Base-by-base conservation (phyloP, 1,140 invertebrate genomes). In the Cylas formicarius region DNA sequence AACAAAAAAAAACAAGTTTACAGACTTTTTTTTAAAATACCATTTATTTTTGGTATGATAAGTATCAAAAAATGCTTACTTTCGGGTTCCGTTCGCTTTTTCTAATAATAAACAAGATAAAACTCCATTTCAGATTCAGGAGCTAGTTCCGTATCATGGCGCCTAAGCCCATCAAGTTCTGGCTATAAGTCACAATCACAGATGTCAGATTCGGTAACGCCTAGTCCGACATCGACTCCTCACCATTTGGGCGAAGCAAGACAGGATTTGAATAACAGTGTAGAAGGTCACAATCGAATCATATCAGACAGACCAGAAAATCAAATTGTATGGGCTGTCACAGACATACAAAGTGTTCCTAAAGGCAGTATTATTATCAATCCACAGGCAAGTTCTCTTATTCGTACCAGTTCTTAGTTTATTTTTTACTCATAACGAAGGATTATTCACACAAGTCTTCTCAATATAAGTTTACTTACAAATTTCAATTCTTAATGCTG, bases 361-460 rank as follows among this genome's bases (percentile, higher is more conserved):
- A 72, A 80, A 39, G 89, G 89, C 31, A 87, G 84, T 53, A 71
- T 91, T 47, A 81, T 91, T 46, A 88, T 92, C 58, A 86, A 91
- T 67, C 87, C 87, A 18, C 82, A 82, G 66, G 80, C 78, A 50
- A 69, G 22, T 26, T 19, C 20, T 16, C 6, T 11, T 38, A 23
- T n/a, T n/a, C n/a, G n/a, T n/a, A n/a, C n/a, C n/a, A n/a, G n/a
- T n/a, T n/a, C n/a, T n/a, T n/a, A n/a, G n/a, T n/a, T n/a, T n/a
- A n/a, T n/a, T n/a, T n/a, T n/a, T n/a, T n/a, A n/a, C n/a, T n/a
- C n/a, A n/a, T n/a, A n/a, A n/a, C n/a, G n/a, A n/a, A n/a, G n/a
- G n/a, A n/a, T n/a, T n/a, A n/a, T n/a, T n/a, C n/a, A n/a, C n/a
- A n/a, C n/a, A n/a, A n/a, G n/a, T n/a, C n/a, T n/a, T n/a, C n/a